Evolutionary conservation across 2,888 invertebrate genomes (phyloP).

Genomic region (Limenitis camilla): DNA sequence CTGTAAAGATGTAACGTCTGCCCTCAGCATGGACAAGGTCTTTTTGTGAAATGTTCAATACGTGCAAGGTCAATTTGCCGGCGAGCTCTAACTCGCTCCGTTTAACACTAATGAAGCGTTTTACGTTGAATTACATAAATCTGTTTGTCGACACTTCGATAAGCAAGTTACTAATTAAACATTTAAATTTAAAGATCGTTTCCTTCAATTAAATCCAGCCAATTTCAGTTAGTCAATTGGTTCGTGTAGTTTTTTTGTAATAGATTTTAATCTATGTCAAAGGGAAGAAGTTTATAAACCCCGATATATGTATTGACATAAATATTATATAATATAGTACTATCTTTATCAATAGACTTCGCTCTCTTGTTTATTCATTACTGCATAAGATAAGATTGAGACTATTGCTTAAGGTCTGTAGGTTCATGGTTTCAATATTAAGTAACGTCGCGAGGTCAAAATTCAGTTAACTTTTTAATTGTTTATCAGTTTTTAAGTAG

Average conservation of each 20-base stretch:
- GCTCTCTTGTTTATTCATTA: neutral
- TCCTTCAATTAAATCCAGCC: too few species aligned
- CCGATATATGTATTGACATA: neutral
- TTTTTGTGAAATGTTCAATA: slow-evolving; percentile 32
- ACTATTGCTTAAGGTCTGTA: neutral
- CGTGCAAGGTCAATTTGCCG: slow-evolving; percentile 45
- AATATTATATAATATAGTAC: neutral
- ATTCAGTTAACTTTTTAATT: too few species aligned
- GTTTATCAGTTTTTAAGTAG: too few species aligned
- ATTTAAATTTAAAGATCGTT: too few species aligned
- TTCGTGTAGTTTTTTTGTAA: too few species aligned
- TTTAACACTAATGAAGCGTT: slow-evolving; percentile 30
- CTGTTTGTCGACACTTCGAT: neutral
- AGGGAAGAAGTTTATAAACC: too few species aligned
- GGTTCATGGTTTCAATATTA: neutral
- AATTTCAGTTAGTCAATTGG: too few species aligned
- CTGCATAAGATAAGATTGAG: neutral
- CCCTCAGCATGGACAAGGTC: slow-evolving; percentile 9
- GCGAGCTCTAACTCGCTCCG: slow-evolving; percentile 39
- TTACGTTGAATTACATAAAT: slow-evolving; percentile 16
- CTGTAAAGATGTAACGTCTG: neutral
- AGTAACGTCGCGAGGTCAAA: too few species aligned
- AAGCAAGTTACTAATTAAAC: too few species aligned
- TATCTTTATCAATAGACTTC: slow-evolving; percentile 4
- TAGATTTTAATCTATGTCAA: too few species aligned